Percentiles rank a stretch among this genome's conserved stretches.
phyloP scores from a whole-genome alignment of 1,140 invertebrate genomes.

The Calliopsis andreniformis region DNA sequence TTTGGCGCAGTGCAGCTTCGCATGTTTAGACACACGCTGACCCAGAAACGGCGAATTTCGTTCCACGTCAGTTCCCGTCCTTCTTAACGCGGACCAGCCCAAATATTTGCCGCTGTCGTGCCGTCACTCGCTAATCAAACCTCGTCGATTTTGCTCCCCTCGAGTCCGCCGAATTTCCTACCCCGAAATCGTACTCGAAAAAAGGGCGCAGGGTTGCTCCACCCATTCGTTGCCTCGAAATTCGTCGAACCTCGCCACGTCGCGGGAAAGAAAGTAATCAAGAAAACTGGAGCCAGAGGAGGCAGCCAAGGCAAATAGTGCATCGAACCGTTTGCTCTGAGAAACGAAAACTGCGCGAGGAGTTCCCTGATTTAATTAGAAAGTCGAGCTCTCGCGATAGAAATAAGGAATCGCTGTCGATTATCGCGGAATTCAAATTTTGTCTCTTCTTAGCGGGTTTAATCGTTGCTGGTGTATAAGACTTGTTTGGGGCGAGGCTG shows the following conservation, averaged over 20 bases:
- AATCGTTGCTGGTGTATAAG: too few species aligned
- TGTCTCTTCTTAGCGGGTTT: too few species aligned
- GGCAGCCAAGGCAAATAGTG: slow-evolving; percentile 50
- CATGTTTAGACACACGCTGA: slow-evolving; percentile 60
- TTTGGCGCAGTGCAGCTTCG: slow-evolving; percentile 44
- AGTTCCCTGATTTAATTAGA: slow-evolving; percentile 62
- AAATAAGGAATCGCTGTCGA: slow-evolving; percentile 54
- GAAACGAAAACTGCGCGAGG: slow-evolving; percentile 33
- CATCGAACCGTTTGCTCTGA: slow-evolving; percentile 27
- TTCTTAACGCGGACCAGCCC: slow-evolving; percentile 42
- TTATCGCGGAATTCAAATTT: too few species aligned
- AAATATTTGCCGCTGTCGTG: slow-evolving; percentile 59
- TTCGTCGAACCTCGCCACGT: too few species aligned
- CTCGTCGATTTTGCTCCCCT: not conserved
- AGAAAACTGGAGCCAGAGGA: not conserved
- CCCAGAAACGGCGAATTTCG: slow-evolving; percentile 56
- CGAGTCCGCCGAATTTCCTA: too few species aligned
- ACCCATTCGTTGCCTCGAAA: too few species aligned
- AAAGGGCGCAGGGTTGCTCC: too few species aligned
- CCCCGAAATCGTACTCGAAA: too few species aligned
- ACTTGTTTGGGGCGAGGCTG: too few species aligned
- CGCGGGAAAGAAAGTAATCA: too few species aligned
- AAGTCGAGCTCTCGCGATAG: slow-evolving; percentile 30
- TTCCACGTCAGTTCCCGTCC: slow-evolving; percentile 35
- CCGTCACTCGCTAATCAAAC: slow-evolving; percentile 14